Base-by-base conservation (phyloP, 1,140 invertebrate species). In the Cydia splendana region DNA sequence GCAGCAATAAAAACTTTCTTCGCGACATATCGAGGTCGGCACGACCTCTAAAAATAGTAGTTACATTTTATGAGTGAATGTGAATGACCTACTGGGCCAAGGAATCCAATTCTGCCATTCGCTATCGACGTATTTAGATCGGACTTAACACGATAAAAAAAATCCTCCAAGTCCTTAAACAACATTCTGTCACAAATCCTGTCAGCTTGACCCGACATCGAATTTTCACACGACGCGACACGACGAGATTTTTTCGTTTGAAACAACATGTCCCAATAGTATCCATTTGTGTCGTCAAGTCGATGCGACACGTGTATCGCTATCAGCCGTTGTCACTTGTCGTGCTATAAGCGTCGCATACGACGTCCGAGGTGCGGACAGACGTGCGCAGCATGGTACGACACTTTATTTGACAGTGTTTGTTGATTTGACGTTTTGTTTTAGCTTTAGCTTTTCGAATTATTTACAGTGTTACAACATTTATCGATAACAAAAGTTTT, bases 1-100 rank as follows among this genome's bases (percentile, higher is more conserved):
- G 77, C 77, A 38, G 51, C 77, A 78, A 78, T 78, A 78, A 78
- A 78, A 78, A 76, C 34, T 78, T 78, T 78, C 65, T 34, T 77
- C 38, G 73, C 65, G 24, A 77, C 69, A 74, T 51, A 38, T 77
- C 65, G 69, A 69, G 75, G 75, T 38, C 62, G 65, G 28, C 9
- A 67, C 62, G 15, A 65, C 67, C 45, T 73, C 76, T 51, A 28
- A 57, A 51, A 69, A 53, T 42, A 45, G 45, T 53, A 76, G 57
- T 62, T 62, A 24, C 20, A 12, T 62, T 24, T 62, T 62, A 62
- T 62, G 18, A 62, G 18, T 18, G 18, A 62, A 62, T 62, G 15
- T 62, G 53, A 15, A 9, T n/a, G 53, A 20, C n/a, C 42, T 45
- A 9, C 42, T 45, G 10, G 42, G 10, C 42, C 42, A 45, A 45